Evolutionary conservation across 2,797 vertebrate genomes (phyloP).

Genomic region (Oreochromis grahami): DNA sequence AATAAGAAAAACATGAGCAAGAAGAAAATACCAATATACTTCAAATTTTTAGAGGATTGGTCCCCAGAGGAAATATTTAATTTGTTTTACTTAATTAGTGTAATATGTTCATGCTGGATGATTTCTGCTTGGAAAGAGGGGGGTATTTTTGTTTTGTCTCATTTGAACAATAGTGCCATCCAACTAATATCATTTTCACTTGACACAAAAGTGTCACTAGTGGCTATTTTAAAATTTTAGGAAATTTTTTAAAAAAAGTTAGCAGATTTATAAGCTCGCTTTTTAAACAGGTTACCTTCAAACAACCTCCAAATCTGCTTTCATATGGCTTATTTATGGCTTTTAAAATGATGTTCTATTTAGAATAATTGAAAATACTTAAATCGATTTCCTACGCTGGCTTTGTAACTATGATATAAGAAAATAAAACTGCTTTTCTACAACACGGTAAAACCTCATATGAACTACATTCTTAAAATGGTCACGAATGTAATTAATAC

Average conservation of each 20-base stretch:
- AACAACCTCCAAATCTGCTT: not conserved
- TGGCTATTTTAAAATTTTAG: not conserved
- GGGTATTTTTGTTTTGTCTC: not conserved
- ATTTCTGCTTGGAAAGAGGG: not conserved
- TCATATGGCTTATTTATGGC: not conserved
- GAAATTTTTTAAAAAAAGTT: accelerated
- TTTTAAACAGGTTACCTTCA: not conserved
- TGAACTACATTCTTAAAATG: not conserved
- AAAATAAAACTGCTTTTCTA: not conserved
- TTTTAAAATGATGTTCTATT: not conserved
- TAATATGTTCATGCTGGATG: not conserved
- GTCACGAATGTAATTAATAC: not conserved
- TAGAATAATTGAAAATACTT: not conserved
- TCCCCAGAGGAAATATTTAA: not conserved
- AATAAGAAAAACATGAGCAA: not conserved
- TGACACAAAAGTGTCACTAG: not conserved
- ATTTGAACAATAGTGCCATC: not conserved
- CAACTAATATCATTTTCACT: not conserved
- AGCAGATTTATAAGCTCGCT: not conserved
- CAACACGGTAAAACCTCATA: not conserved
- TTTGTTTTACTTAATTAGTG: not conserved
- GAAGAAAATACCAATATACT: not conserved
- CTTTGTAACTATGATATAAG: not conserved
- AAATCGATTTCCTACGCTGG: not conserved
- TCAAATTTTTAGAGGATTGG: not conserved